Evolutionary conservation across 2,113 vertebrate species (phyloP).

Genomic region (Dendrocopos noguchii): DNA sequence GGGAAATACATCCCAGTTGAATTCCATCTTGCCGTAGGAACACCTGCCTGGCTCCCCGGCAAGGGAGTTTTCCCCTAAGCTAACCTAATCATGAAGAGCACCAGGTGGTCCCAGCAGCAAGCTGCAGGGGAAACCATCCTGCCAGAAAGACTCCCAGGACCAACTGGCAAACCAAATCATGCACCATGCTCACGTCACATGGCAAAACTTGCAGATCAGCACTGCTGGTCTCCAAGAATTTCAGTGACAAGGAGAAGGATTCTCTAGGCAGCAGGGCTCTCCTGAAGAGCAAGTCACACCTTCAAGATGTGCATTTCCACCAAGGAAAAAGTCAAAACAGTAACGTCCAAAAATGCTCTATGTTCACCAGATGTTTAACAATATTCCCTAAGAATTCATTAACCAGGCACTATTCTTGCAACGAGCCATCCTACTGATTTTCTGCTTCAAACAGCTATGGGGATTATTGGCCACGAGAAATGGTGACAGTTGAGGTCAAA

Average conservation of each 20-base stretch:
- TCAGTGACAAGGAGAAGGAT: not conserved
- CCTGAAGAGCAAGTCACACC: not conserved
- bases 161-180: not conserved
- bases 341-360: not conserved
- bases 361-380: not conserved
- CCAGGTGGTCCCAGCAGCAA: not conserved
- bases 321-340: not conserved
- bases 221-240: not conserved
- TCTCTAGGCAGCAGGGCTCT: not conserved
- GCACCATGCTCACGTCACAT: fast-evolving
- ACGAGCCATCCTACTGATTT: not conserved
- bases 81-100: not conserved
- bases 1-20: not conserved
- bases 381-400: not conserved
- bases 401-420: not conserved
- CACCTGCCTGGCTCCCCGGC: not conserved
- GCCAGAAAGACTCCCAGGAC: not conserved
- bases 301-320: not conserved
- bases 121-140: not conserved
- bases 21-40: not conserved
- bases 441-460: not conserved
- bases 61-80: not conserved
- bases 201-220: not conserved
- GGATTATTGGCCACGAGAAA: not conserved
- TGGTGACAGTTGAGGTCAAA: not conserved